Evolutionary conservation across 2,888 invertebrate genomes (phyloP), one percentile per base, ranked within the genome.

Genomic region (Axea sp.): DNA sequence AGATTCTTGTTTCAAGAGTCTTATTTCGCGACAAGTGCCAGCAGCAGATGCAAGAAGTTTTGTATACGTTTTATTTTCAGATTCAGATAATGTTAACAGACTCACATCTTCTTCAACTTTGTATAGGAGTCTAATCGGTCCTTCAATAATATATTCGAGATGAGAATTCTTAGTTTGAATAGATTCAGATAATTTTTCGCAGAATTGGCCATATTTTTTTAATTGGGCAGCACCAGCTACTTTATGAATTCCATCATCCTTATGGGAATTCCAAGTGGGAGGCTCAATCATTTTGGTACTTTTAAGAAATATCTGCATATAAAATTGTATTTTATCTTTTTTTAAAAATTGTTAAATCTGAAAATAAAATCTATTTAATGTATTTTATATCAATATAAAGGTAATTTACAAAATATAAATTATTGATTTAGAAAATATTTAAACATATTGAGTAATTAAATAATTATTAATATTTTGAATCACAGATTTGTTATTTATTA

Each of bases 21-120:
- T 89, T 67, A 95, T 92, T 89, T 97, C 97, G 77, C 92, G 90
- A 86, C 95, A 95, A 1, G 96, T 88, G 4, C 94, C 92, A 8
- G 93, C 92, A 65, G 97, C 91, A 0, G 95, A 94, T 31, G 93
- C 92, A 4, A 97, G 88, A 37, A 96, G 91, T 88, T 94, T 93
- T 24, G 93, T 93, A 79, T 96, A 90, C 43, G 93, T 89, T 83
- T 93, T 94, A 83, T 96, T 96, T 87, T 96, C 96, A 14, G 95
- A 95, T 76, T 94, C 92, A 6, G 95, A 92, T 69, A 96, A 86
- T 76, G 93, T 91, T 22, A 93, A 88, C 22, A 95, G 86, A 2
- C 91, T 89, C 7, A 92, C 89, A 76, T 91, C 90, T 87, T 96
- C 95, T 76, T 87, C 89, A 1, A 91, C 90, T 51, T 88, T 84